Base-by-base conservation (phyloP, 2,888 invertebrate genomes). In the Hypomecis atomaria region DNA sequence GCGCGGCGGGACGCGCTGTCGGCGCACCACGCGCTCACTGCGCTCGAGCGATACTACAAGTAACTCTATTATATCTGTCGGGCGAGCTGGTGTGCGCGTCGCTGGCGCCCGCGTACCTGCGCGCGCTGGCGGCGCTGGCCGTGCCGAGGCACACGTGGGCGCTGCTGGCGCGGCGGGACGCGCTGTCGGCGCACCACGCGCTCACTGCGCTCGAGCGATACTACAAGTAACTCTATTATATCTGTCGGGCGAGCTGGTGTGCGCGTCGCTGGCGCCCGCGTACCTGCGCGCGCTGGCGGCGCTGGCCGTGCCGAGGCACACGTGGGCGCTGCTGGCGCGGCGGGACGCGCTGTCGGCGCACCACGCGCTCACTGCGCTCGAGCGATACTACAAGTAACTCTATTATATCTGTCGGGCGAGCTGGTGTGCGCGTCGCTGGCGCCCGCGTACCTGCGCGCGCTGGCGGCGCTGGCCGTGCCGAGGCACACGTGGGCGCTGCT, bases 201-300 rank as follows among this genome's bases (percentile, higher is more conserved):
- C 83, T 89, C 57, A 85, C 86, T 40, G 97, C 98, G 0, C 94
- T 99, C 54, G 94, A 93, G 8, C 93, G 95, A 53, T 96, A 96
- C 78, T 95, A 96, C 83, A 93, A 93, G 89, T 96, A 87, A 9
- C n/a, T 10, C 5, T 7, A 13, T 38, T 33, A 6, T 13, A 11
- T 13, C 93, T 97, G 69, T 96, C 98, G 48, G 98, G 98, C 50
- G 98, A 98, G 86, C 94, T 97, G 81, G 92, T 98, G 67, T 96
- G 97, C 7, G 95, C 97, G 6, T 95, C 96, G 23, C 89, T 99
- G 58, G 97, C 98, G 85, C 96, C 97, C 3, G 96, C 97, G 0
- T 98, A 98, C 89, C 93, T 98, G 69, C 95, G 95, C 73, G 97
- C 99, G 95, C 93, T 99, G 72, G 95, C 96, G 0, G 96, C 97